Evolutionary conservation across 2,113 vertebrate species (phyloP), one percentile per base, ranked within the genome.

Genomic region (Mungos mungo): DNA sequence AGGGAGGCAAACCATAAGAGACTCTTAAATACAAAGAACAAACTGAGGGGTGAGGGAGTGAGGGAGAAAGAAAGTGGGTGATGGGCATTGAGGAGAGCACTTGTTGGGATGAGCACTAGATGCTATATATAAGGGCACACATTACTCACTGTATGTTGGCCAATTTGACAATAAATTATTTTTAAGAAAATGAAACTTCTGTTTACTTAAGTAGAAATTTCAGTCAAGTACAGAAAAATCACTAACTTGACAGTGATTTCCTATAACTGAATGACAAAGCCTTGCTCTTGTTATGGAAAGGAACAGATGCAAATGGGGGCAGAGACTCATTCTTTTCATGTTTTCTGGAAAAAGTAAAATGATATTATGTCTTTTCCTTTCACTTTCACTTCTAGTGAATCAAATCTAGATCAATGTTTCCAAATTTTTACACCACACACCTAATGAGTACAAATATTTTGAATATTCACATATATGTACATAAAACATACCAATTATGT

Each of bases 321-420:
- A 12, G 14, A 80, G 68, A 72, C 19, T 4, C 31, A 63, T 90
- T 85, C 65, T 74, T 92, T 88, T 27, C 25, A 81, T 66, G 14
- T 95, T 96, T 91, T 71, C n/a, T 27, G 13, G 35, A 25, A 89
- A 41, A 60, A 80, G 41, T 25, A 90, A 96, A 86, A 71, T 63
- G 5, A 35, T n/a, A 65, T 18, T 87, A 19, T 45, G 33, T 33
- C 57, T 71, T 83, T 88, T 7, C 82, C 25, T 84, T 41, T 60
- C 57, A 19, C 6, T 19, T 60, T 77, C 21, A 77, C 4, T 52
- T 41, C 50, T 50, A 85, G 33, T 89, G 35, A 85, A 41, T 33
- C 60, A 19, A 79, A 60, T 7, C 50, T 80, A 89, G 7, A 89
- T 10, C 27, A 85, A 16, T 54, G 8, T 35, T n/a, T 66, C 29